Conservation (phyloP, 2,797 vertebrate genomes). For the Caiman crocodilus region DNA sequence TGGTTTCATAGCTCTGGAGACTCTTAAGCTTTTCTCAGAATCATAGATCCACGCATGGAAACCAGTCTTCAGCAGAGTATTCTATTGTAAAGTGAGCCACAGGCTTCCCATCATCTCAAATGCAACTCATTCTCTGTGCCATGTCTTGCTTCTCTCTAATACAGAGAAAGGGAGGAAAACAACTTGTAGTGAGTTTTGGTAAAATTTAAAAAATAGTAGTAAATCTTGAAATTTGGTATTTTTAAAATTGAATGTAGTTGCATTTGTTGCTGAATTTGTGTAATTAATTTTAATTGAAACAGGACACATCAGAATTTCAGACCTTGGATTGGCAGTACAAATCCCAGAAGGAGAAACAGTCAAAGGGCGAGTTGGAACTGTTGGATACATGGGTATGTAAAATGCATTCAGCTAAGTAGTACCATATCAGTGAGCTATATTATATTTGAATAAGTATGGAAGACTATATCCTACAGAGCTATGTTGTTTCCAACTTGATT, state of each 20-base stretch:
- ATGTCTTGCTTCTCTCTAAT: background rate
- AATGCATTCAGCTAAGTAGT: background rate
- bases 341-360: slow-evolving; percentile 90
- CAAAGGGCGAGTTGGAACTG: slow-evolving; percentile 91
- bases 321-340: slow-evolving; percentile 92
- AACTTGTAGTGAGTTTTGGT: background rate
- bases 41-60: too few species aligned
- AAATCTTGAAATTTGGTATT: background rate
- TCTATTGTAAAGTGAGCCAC: background rate
- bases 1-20: too few species aligned
- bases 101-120: background rate
- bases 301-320: slow-evolving; percentile 95
- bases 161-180: background rate
- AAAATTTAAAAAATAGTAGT: too few species aligned
- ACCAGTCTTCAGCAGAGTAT: background rate
- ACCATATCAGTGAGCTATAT: background rate
- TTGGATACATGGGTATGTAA: slow-evolving; percentile 93
- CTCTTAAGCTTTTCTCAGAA: too few species aligned
- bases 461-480: background rate
- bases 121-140: background rate
- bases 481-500: background rate
- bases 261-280: background rate
- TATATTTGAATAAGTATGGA: background rate
- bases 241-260: background rate
- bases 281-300: slow-evolving; percentile 46